These are phyloP conservation scores for Oreochromis tanganicae DNA, from an alignment of 2,113 vertebrate species.

Conservation along the genomic window DNA sequence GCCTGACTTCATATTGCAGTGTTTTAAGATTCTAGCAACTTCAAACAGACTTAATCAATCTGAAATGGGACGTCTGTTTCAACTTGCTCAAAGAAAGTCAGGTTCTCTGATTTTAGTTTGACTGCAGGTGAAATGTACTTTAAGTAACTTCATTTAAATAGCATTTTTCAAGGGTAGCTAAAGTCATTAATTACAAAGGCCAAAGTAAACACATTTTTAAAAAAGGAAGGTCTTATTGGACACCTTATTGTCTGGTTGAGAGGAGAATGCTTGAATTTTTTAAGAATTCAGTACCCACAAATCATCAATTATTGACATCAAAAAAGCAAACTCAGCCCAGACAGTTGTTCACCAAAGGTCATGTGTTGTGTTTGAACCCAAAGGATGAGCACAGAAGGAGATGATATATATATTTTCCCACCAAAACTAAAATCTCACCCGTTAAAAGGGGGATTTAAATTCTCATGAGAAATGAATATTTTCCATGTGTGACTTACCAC, in stretches of 20 bases:
- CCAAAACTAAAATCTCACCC: neutral
- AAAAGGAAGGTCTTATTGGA: accelerated
- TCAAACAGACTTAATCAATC: slow-evolving; percentile 3
- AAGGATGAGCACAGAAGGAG: neutral
- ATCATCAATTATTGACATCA: neutral
- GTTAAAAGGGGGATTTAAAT: neutral
- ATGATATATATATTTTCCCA: neutral
- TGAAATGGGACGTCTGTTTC: neutral
- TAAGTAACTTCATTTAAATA: neutral
- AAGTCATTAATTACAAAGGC: neutral
- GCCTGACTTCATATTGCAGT: neutral
- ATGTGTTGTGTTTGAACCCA: neutral
- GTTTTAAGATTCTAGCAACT: neutral
- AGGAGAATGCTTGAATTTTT: neutral
- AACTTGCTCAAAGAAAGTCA: neutral
- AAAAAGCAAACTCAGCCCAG: neutral
- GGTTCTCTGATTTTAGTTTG: neutral
- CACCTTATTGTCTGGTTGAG: neutral
- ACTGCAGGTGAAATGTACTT: neutral
- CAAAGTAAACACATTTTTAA: neutral
- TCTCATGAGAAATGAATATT: neutral
- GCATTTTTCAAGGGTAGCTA: neutral
- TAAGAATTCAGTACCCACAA: neutral
- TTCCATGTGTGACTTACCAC: neutral
- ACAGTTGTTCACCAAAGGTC: neutral